Base-by-base conservation (phyloP, 2,797 vertebrate genomes). In the Enteromius afrohamiltoni region DNA sequence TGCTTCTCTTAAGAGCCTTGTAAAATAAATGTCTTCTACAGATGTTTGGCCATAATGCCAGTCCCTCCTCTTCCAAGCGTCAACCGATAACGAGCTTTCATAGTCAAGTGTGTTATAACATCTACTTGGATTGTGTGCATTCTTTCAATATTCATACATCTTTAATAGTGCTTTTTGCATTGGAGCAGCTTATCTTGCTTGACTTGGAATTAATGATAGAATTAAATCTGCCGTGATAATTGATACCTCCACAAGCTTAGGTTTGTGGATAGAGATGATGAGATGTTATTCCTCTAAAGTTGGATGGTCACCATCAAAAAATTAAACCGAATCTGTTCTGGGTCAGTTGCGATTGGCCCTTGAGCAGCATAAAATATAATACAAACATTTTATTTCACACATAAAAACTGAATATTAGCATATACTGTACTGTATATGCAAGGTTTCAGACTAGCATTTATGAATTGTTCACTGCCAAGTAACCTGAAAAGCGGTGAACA, bases 11-110 rank as follows among this genome's bases (percentile, higher is more conserved):
- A 55, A 55, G 62, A 68, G 81, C 49, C 73, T 83, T 83, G 74
- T 76, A 62, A 71, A 83, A 85, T 80, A 64, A 68, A 37, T 73
- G 65, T 83, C 55, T 53, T 68, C 45, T 74, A 49, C 37, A 42
- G 69, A 78, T 78, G 76, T 83, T 47, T 29, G 17, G 60, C 17
- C 69, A 16, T 74, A 58, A 73, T 77, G 73, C 47, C 45, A 42
- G 75, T 79, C 37, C 14, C n/a, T 55, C 55, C 31, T 67, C 77
- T 73, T 65, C 67, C 34, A 67, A 62, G 21, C 23, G 0, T 42
- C n/a, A 34, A n/a, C 31, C 1, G 11, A 45, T 82, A 67, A 76
- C n/a, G 1, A 51, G 73, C 73, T 67, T 76, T 55, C 34, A 76
- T 76, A 76, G 51, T 78, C 53, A 78, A 42, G 51, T 74, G 49